phyloP scores from a whole-genome alignment of 2,888 invertebrate species.

The Myopa testacea region DNA sequence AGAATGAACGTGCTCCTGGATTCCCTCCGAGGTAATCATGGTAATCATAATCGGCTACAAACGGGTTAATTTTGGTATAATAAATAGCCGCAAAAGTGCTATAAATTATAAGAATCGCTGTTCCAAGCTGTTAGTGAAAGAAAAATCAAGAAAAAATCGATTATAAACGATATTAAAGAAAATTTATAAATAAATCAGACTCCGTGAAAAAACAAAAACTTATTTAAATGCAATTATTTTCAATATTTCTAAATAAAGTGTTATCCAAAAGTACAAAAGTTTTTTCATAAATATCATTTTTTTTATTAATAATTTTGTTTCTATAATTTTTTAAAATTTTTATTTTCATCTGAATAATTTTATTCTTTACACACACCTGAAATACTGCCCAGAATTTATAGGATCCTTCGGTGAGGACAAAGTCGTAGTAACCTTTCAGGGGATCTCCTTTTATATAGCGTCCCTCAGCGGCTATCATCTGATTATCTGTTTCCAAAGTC shows the following conservation, averaged over 20 bases:
- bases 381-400: conserved; percentile 91
- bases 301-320: not conserved
- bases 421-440: conserved; percentile 86
- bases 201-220: no score
- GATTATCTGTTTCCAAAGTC: not conserved
- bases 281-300: no score
- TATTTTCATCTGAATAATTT: no score
- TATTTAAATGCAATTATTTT: no score
- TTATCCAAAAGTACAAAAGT: no score
- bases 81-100: conserved; percentile 88
- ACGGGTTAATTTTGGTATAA: conserved; percentile 88
- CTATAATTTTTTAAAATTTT: no score
- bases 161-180: no score
- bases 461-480: conserved; percentile 58
- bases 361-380: conserved; percentile 72
- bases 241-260: no score
- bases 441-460: conserved; percentile 73
- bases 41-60: conserved; percentile 81
- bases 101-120: conserved; percentile 82
- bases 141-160: not conserved
- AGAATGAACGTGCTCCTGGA: conserved; percentile 73
- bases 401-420: conserved; percentile 87
- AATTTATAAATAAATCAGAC: no score
- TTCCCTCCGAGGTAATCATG: conserved; percentile 74
- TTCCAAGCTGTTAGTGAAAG: conserved; percentile 76